Base-by-base conservation (phyloP, 2,797 vertebrate genomes). In the Sebastiscus albofasciatus region DNA sequence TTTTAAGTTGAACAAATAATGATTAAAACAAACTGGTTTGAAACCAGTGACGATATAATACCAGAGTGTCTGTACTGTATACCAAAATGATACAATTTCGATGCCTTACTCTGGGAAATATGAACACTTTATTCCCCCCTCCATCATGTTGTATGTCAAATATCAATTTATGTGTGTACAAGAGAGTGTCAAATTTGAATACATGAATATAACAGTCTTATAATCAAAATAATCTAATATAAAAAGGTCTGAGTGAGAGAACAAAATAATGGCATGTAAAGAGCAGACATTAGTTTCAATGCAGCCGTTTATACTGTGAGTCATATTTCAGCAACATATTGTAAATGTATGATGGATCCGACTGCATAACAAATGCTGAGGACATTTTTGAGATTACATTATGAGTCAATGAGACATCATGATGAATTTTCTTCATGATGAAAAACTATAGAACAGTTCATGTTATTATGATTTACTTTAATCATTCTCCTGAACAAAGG, bases 161-260 rank as follows among this genome's bases (percentile, higher is more conserved):
- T 65, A 7, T 72, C 26, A 68, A 72, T 68, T 5, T 64, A 39
- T 61, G 49, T 42, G 61, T 81, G 64, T 31, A 60, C 62, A 24
- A 72, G 16, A 62, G 42, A 9, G 72, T 66, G 82, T 72, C 3
- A 27, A 54, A 74, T 24, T 55, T 73, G 56, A 18, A 55, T 13
- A 46, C 24, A 46, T 46, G 42, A 46, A 46, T 46, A 18, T 46
- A 46, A 46, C 42, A 36, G 16, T 74, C 31, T 55, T 27, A 14
- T 61, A 58, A 80, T 52, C 36, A 9, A 66, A 70, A 67, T 70
- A 64, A 70, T 56, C 13, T 69, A 67, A 81, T 62, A 80, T 34
- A 64, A 78, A 75, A 12, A 31, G 27, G 42, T 60, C 9, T 58
- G 69, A 56, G 49, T 39, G 34, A 54, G 10, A 46, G 6, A 54